A percentile compares a stretch with the other conserved stretches of the same genome.
Evolutionary conservation across 2,113 vertebrate species (phyloP).

Genomic region (Gadus macrocephalus): DNA sequence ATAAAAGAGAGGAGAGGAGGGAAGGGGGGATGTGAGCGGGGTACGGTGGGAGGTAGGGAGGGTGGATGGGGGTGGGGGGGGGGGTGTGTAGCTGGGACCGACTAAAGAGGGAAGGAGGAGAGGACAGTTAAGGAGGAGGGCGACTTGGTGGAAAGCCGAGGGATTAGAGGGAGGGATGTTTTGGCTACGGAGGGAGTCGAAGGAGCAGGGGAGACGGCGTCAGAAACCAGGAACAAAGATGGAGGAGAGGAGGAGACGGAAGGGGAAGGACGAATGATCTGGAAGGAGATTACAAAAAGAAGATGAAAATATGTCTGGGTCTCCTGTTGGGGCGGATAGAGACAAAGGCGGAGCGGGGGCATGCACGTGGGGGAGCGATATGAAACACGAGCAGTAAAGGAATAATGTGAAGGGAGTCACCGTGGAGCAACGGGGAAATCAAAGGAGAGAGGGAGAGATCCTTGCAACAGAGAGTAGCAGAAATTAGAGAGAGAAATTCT

Average conservation of each 20-base stretch:
- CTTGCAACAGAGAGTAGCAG: constrained; percentile 68
- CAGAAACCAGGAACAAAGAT: no score
- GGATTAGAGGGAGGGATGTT: no score
- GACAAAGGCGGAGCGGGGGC: constrained; percentile 40
- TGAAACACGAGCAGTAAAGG: constrained; percentile 46
- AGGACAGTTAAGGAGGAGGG: background rate
- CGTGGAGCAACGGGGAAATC: constrained; percentile 64
- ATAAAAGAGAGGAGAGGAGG: constrained; percentile 16
- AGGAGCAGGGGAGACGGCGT: no score
- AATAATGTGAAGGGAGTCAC: constrained; percentile 53
- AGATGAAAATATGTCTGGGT: no score
- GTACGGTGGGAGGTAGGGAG: background rate
- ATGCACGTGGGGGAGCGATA: constrained; percentile 45
- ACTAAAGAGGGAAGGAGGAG: constrained; percentile 39
- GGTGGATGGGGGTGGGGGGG: background rate
- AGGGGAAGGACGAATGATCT: no score
- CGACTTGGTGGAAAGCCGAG: no score
- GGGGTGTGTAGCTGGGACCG: background rate
- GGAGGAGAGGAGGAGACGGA: no score
- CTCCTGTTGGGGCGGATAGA: constrained; percentile 55
- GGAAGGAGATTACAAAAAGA: no score
- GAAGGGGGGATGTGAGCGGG: constrained; percentile 20
- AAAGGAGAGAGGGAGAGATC: constrained; percentile 19
- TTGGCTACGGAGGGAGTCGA: no score
- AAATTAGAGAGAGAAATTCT: constrained; percentile 83